Evolutionary conservation across 1,140 invertebrate species (phyloP), one percentile per base, ranked within the genome.

Genomic region (Streblospio benedicti): DNA sequence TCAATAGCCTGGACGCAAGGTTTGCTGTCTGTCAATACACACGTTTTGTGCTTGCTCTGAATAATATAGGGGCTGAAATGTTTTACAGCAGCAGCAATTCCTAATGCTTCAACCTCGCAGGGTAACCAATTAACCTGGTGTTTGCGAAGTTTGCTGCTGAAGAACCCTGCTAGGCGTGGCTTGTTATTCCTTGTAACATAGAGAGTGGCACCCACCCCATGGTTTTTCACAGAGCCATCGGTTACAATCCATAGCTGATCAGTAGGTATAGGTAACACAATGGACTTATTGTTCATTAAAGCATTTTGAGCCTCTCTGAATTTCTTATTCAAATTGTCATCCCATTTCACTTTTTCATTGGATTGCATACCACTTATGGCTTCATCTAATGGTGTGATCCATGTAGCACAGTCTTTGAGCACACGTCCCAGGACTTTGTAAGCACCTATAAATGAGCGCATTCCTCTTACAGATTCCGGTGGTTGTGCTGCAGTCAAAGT

Each of bases 1-100:
- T 62, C 60, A 57, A 47, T 61, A 4, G 67, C 58, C 43, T 60
- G 60, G 16, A 68, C 65, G 31, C 67, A 65, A 28, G 65, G 62
- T 50, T 65, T 61, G 50, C 63, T 68, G n/a, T 67, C 61, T 12
- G 64, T 65, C 3, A 65, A 43, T 4, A 65, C 25, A 45, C 61
- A 59, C 0, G 60, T 38, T 41, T 45, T 6, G 23, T 54, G 35
- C n/a, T 44, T 31, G 2, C 59, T 64, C 25, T 67, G 63, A 14
- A 66, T 59, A 12, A 64, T 62, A 27, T 45, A 62, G 16, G 65
- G 57, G 41, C 57, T 61, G 59, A 60, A 64, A 52, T 65, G 61
- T 51, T 65, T 63, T 4, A 60, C 58, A 6, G 67, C 33, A 16
- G 54, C 58, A 28, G 57, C 58, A 25, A 68, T 68, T 4, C 35